Evolutionary conservation across 2,888 invertebrate genomes (phyloP).

Genomic region (Drosophila fulvimacula): DNA sequence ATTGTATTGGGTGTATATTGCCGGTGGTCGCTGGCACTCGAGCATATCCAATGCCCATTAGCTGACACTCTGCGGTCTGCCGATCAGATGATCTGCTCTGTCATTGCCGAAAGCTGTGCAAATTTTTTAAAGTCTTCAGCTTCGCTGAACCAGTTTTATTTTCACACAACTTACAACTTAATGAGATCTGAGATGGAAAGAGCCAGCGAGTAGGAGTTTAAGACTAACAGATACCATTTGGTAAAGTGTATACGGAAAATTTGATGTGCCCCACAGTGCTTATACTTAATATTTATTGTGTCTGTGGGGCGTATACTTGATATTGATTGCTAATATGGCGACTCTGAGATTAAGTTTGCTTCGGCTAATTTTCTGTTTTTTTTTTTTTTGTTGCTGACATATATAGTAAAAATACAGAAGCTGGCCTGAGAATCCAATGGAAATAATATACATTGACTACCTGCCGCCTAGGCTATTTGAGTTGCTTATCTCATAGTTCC

Average conservation of each 20-base stretch:
- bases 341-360: too few relatives aligned
- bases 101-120: constrained; percentile 41
- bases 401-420: too few relatives aligned
- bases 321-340: background rate
- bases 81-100: constrained; percentile 35
- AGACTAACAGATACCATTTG: constrained; percentile 12
- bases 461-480: too few relatives aligned
- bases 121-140: background rate
- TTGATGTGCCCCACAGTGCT: background rate
- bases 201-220: background rate
- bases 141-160: constrained; percentile 30
- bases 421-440: background rate
- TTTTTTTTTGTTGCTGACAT: too few relatives aligned
- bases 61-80: background rate
- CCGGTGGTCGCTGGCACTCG: constrained; percentile 13
- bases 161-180: constrained; percentile 9
- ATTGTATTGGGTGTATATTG: constrained; percentile 1
- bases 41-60: constrained; percentile 19
- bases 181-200: background rate
- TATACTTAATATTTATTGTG: background rate
- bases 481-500: too few relatives aligned
- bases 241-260: background rate
- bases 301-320: background rate
- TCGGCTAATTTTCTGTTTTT: too few relatives aligned
- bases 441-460: too few relatives aligned